Percentiles rank a stretch among this genome's conserved stretches.
Evolutionary conservation across 2,888 invertebrate species (phyloP).

Genomic region (Orchestes rusci): DNA sequence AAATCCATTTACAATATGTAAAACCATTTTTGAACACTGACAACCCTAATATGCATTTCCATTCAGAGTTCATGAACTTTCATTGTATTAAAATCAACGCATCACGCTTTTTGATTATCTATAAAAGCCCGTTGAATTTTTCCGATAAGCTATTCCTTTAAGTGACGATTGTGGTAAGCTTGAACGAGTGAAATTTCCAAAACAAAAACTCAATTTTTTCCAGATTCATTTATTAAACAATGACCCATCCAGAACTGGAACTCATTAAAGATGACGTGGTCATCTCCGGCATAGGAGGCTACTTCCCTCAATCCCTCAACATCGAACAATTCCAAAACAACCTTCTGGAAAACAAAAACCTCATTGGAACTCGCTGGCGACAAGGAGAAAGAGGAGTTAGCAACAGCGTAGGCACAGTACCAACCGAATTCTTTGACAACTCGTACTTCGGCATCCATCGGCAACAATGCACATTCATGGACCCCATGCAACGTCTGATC

Average conservation of each 20-base stretch:
- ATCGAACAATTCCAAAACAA: constrained; percentile 53
- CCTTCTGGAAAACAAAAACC: constrained; percentile 42
- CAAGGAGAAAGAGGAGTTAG: constrained; percentile 39
- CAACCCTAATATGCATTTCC: too few relatives aligned
- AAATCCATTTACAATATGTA: too few relatives aligned
- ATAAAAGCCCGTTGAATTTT: too few relatives aligned
- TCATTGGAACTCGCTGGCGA: constrained; percentile 37
- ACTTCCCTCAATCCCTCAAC: constrained; percentile 54
- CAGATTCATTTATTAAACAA: too few relatives aligned
- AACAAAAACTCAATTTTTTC: too few relatives aligned
- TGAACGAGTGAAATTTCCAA: too few relatives aligned
- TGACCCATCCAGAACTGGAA: constrained; percentile 20
- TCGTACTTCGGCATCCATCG: constrained; percentile 47
- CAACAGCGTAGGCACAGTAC: constrained; percentile 39
- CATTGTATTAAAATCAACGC: too few relatives aligned
- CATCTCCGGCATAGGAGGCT: constrained; percentile 48
- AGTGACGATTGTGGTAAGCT: too few relatives aligned
- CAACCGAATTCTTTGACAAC: constrained; percentile 42
- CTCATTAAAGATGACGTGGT: constrained; percentile 38
- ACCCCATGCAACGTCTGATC: constrained; percentile 44
- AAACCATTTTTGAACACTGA: too few relatives aligned
- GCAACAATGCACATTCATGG: constrained; percentile 44
- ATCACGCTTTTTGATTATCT: too few relatives aligned
- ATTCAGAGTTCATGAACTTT: too few relatives aligned
- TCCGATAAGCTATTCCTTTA: too few relatives aligned